Conservation (phyloP, 2,888 invertebrate genomes). For the Pinctada fucata region DNA sequence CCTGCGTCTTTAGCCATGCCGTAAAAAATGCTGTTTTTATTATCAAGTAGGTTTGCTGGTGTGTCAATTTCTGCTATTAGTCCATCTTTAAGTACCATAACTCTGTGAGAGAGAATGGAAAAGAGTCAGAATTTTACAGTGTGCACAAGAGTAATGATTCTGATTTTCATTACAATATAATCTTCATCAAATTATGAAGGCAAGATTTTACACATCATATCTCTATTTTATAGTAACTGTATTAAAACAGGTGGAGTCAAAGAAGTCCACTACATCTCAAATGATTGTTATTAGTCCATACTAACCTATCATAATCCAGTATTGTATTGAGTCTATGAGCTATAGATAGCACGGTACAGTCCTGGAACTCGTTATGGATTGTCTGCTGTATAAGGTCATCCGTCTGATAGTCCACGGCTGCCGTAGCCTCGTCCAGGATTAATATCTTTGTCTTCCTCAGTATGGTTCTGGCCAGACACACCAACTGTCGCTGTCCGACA, state of each 20-base stretch:
- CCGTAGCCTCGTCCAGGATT: slow-evolving; percentile 92
- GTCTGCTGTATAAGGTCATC: slow-evolving; percentile 90
- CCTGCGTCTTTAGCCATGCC: slow-evolving; percentile 70
- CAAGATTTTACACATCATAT: neutral
- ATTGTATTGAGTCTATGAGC: slow-evolving; percentile 95
- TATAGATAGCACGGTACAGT: slow-evolving; percentile 93
- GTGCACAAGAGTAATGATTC: neutral
- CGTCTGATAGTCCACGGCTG: slow-evolving; percentile 92
- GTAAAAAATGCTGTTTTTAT: slow-evolving; percentile 72
- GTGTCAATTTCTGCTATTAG: slow-evolving; percentile 75
- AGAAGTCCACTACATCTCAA: no score
- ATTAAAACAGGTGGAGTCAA: no score
- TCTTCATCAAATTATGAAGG: neutral
- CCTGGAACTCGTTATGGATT: slow-evolving; percentile 89
- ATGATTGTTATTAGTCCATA: no score
- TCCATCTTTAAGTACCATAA: slow-evolving; percentile 77
- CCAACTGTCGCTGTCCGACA: slow-evolving; percentile 85
- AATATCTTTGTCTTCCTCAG: slow-evolving; percentile 90
- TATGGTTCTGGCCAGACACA: slow-evolving; percentile 89
- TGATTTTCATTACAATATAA: neutral
- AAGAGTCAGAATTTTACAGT: neutral
- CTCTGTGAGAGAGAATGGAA: slow-evolving; percentile 64
- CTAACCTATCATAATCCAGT: slow-evolving; percentile 78
- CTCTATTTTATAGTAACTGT: no score
- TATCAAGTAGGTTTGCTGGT: slow-evolving; percentile 69